These are phyloP conservation scores for Centrocercus urophasianus DNA, from an alignment of 2,113 vertebrate species.

Conservation along the genomic window DNA sequence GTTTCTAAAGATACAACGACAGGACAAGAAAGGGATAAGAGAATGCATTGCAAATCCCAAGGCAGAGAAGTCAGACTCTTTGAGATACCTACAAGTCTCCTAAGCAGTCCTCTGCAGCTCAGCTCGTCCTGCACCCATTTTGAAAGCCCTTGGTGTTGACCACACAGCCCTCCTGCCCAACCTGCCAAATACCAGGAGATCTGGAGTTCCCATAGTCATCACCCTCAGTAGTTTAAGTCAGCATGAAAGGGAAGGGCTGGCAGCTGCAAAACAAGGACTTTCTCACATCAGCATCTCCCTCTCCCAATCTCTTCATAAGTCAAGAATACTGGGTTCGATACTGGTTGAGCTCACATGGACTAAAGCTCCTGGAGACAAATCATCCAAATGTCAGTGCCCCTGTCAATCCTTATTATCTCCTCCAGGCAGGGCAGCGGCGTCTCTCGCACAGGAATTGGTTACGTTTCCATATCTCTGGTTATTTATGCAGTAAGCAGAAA, in stretches of 20 bases:
- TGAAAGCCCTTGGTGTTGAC: not conserved
- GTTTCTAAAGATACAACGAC: not conserved
- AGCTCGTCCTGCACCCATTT: not conserved
- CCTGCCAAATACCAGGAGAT: not conserved
- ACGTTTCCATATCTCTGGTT: not conserved
- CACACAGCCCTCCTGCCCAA: too few relatives aligned
- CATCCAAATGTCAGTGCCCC: conserved; percentile 50
- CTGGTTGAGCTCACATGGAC: not conserved
- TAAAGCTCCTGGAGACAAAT: not conserved
- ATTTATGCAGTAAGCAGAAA: not conserved
- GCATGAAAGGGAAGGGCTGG: not conserved
- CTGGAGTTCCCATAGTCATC: not conserved
- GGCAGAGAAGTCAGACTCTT: not conserved
- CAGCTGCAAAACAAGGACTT: not conserved
- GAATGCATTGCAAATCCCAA: not conserved
- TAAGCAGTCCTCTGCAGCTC: not conserved
- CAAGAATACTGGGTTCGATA: not conserved
- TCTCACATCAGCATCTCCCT: accelerated
- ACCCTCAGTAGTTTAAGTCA: not conserved
- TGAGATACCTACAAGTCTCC: not conserved
- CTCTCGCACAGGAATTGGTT: not conserved
- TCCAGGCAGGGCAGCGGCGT: conserved; percentile 2
- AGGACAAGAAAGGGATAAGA: not conserved
- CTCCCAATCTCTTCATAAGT: not conserved
- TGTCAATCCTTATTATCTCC: not conserved